phyloP scores from a whole-genome alignment of 2,888 invertebrate genomes.

The Eilema depressum region DNA sequence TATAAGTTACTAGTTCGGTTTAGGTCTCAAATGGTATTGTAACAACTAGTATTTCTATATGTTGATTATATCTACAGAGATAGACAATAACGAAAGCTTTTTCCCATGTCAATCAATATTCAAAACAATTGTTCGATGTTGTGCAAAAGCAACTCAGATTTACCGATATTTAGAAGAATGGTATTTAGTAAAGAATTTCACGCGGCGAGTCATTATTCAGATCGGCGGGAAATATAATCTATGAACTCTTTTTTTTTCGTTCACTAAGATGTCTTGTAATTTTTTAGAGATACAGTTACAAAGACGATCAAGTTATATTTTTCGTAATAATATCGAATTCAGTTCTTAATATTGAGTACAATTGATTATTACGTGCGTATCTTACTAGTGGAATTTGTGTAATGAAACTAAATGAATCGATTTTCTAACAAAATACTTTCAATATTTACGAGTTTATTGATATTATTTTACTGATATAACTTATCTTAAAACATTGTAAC shows the following conservation, averaged over 20 bases:
- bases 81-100: too few species aligned
- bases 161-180: too few species aligned
- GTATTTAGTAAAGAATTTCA: not conserved
- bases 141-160: too few species aligned
- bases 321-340: not conserved
- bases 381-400: not conserved
- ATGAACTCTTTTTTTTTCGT: not conserved
- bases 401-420: not conserved
- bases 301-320: not conserved
- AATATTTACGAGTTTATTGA: not conserved
- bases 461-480: not conserved
- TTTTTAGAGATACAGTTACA: not conserved
- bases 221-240: not conserved
- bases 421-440: not conserved
- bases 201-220: not conserved
- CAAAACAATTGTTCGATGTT: too few species aligned
- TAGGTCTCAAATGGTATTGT: too few species aligned
- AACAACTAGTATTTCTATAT: too few species aligned
- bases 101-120: too few species aligned
- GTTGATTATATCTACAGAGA: too few species aligned
- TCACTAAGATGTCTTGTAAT: not conserved
- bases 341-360: not conserved
- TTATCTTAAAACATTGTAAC: conserved; percentile 21
- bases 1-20: too few species aligned
- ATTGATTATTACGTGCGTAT: not conserved